Evolutionary conservation across 2,888 invertebrate genomes (phyloP).

Genomic region (Amblyjoppa proteus): DNA sequence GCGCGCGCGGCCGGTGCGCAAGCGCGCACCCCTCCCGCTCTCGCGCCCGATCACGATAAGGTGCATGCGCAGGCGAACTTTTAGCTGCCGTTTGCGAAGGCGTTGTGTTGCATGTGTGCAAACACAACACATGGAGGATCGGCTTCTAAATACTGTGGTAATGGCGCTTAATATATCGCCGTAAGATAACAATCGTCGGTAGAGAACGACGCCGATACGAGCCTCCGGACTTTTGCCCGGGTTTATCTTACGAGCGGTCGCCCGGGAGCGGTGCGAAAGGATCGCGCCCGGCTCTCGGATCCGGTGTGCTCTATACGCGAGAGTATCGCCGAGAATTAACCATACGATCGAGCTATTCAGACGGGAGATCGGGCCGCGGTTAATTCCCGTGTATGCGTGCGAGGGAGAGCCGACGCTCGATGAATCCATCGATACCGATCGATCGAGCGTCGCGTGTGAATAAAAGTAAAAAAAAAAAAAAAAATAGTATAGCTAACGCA

Average conservation of each 20-base stretch:
- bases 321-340: slow-evolving; percentile 61
- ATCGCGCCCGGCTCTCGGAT: slow-evolving; percentile 39
- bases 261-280: slow-evolving; percentile 50
- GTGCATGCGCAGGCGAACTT: slow-evolving; percentile 52
- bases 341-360: slow-evolving; percentile 61
- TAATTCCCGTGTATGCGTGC: slow-evolving; percentile 30
- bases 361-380: slow-evolving; percentile 26
- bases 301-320: slow-evolving; percentile 15
- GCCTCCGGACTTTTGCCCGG: slow-evolving; percentile 66
- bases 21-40: slow-evolving; percentile 54
- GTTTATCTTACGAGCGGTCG: slow-evolving; percentile 49
- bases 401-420: background rate
- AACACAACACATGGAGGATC: slow-evolving; percentile 36
- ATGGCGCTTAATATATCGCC: slow-evolving; percentile 83
- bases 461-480: background rate
- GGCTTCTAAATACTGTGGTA: slow-evolving; percentile 82
- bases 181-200: slow-evolving; percentile 80
- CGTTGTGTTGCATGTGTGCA: slow-evolving; percentile 11
- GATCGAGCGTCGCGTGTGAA: slow-evolving; percentile 57
- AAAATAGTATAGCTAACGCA: background rate
- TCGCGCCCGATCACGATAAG: slow-evolving; percentile 70
- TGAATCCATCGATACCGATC: slow-evolving; percentile 63
- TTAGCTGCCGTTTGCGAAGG: slow-evolving; percentile 37
- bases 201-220: slow-evolving; percentile 63
- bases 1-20: slow-evolving; percentile 58